These are phyloP conservation scores for Ooceraea biroi DNA, from an alignment of 1,140 invertebrate genomes.

Conservation along the genomic window DNA sequence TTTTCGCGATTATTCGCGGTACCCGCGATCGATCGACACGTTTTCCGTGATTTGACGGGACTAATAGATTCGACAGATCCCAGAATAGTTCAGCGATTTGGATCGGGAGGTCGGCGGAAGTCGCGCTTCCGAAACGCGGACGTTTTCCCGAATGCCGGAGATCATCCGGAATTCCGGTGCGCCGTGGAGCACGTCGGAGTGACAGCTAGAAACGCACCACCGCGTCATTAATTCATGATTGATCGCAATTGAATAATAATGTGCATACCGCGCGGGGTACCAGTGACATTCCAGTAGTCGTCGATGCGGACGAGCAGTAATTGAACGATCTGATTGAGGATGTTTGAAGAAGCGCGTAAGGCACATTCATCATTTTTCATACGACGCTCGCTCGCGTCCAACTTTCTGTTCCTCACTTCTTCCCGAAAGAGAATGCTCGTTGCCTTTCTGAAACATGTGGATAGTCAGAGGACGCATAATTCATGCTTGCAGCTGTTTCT, in stretches of 20 bases:
- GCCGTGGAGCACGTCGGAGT: background rate
- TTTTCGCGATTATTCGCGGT: background rate
- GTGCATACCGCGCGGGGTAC: background rate
- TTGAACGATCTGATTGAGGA: background rate
- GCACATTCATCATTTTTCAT: background rate
- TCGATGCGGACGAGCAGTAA: background rate
- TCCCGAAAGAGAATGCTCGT: background rate
- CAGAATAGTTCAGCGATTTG: no score
- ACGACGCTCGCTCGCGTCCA: background rate
- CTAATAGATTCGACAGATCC: no score
- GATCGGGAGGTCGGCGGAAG: background rate
- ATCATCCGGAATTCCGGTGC: conserved; percentile 5
- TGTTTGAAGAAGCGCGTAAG: background rate
- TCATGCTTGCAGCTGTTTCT: background rate
- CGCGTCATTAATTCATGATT: background rate
- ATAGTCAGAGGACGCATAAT: conserved; percentile 5
- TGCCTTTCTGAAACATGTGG: background rate
- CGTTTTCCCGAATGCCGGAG: background rate
- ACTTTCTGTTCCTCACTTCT: background rate
- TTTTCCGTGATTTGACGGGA: no score
- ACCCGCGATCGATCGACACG: no score
- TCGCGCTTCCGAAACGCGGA: background rate
- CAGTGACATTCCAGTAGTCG: background rate
- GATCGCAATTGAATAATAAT: conserved; percentile 3
- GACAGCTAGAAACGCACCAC: background rate